Evolutionary conservation across 2,888 invertebrate species (phyloP).

Genomic region (Orchesella flavescens): DNA sequence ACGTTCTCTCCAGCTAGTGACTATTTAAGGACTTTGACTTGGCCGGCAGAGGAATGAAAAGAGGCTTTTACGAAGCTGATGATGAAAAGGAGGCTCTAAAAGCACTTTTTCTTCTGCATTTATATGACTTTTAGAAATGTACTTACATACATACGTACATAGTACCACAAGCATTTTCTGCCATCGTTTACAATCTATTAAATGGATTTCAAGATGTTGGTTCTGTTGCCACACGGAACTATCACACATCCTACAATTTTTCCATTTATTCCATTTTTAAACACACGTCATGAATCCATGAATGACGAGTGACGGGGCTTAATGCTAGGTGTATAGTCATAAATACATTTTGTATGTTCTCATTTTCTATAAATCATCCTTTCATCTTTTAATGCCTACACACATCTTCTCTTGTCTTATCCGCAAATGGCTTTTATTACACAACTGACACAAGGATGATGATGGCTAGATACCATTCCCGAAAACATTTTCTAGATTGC

Average conservation of each 20-base stretch:
- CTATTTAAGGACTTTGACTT: too few relatives aligned
- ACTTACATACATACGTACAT: too few relatives aligned
- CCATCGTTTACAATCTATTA: conserved; percentile 32
- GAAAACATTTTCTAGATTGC: conserved; percentile 10
- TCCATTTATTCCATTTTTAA: conserved; percentile 46
- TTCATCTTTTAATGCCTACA: neutral
- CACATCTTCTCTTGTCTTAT: conserved; percentile 44
- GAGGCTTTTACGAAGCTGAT: too few relatives aligned
- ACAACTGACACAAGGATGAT: conserved; percentile 46
- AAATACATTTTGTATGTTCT: conserved; percentile 21
- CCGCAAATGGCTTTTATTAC: conserved; percentile 56
- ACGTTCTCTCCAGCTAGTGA: too few relatives aligned
- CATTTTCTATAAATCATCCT: conserved; percentile 17
- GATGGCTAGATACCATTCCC: conserved; percentile 12
- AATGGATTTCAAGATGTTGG: conserved; percentile 20
- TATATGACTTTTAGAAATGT: too few relatives aligned
- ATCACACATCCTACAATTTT: neutral
- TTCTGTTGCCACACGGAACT: neutral
- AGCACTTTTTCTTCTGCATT: too few relatives aligned
- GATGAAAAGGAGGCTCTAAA: too few relatives aligned
- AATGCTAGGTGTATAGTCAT: neutral
- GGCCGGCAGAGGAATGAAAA: too few relatives aligned
- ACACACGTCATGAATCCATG: conserved; percentile 21
- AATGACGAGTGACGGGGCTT: conserved; percentile 27
- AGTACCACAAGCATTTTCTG: too few relatives aligned